These are phyloP conservation scores for Aerospiza tachiro DNA, from an alignment of 2,797 vertebrate genomes.

Conservation along the genomic window DNA sequence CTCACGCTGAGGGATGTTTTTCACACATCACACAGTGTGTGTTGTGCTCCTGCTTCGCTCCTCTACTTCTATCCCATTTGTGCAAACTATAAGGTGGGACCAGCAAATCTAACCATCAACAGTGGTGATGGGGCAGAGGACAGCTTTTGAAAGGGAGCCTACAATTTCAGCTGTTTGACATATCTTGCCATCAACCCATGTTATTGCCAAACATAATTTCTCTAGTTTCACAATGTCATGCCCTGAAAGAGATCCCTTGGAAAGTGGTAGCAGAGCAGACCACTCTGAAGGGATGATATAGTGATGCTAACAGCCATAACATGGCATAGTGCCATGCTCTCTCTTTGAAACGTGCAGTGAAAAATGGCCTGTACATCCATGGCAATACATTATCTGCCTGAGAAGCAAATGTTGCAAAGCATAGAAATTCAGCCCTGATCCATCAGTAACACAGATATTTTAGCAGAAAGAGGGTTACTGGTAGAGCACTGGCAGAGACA, in stretches of 20 bases:
- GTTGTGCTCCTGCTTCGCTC: not conserved
- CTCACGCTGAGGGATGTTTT: not conserved
- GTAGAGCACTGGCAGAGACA: not conserved
- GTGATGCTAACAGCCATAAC: slow-evolving; percentile 47
- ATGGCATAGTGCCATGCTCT: slow-evolving; percentile 47
- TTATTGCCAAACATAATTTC: slow-evolving; percentile 30
- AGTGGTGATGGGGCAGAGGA: not conserved
- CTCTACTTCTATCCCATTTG: not conserved
- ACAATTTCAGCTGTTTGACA: slow-evolving; percentile 19
- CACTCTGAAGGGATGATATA: slow-evolving; percentile 47
- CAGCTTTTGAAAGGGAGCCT: not conserved
- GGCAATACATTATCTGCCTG: slow-evolving; percentile 31
- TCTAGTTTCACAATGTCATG: slow-evolving; percentile 25
- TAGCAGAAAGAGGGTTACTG: not conserved
- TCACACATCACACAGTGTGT: not conserved
- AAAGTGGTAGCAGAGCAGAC: slow-evolving; percentile 48
- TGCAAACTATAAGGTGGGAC: not conserved
- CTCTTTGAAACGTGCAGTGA: slow-evolving; percentile 30
- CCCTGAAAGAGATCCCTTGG: slow-evolving; percentile 22
- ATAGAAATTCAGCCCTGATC: slow-evolving; percentile 2
- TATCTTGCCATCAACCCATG: slow-evolving; percentile 28
- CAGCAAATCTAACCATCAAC: not conserved
- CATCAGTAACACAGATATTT: slow-evolving; percentile 7
- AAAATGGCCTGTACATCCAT: slow-evolving; percentile 18
- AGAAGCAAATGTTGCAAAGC: not conserved